Conservation (phyloP, 2,797 vertebrate species). For the Amblyopsis hoosieri region DNA sequence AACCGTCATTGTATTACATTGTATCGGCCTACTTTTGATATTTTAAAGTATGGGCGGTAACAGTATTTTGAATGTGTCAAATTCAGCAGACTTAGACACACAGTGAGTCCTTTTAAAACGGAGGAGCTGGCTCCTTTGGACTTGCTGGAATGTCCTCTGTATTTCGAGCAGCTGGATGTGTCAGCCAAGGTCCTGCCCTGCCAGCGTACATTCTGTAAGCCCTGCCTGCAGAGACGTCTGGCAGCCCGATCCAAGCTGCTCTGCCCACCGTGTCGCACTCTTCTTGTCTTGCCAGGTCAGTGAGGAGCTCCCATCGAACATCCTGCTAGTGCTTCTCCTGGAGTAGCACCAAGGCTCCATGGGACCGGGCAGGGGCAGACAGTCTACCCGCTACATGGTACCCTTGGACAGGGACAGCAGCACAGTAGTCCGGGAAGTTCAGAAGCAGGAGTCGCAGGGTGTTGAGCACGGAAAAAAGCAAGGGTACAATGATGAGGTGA, state of each 20-base stretch:
- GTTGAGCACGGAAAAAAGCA: slow-evolving; percentile 70
- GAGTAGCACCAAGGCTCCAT: slow-evolving; percentile 73
- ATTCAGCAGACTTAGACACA: slow-evolving; percentile 12
- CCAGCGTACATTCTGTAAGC: slow-evolving; percentile 92
- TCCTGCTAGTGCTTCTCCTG: slow-evolving; percentile 85
- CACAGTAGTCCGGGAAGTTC: slow-evolving; percentile 60
- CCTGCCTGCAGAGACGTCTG: slow-evolving; percentile 86
- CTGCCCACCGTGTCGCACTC: slow-evolving; percentile 87
- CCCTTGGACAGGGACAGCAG: slow-evolving; percentile 64
- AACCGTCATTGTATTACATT: neutral
- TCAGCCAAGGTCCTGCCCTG: slow-evolving; percentile 92
- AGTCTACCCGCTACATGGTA: slow-evolving; percentile 55
- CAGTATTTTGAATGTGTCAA: slow-evolving; percentile 48
- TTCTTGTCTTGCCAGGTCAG: slow-evolving; percentile 74
- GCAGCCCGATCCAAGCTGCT: slow-evolving; percentile 79
- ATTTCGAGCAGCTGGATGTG: slow-evolving; percentile 85
- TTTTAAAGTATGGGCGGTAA: slow-evolving; percentile 57
- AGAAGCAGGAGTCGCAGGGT: slow-evolving; percentile 52
- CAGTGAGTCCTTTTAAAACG: slow-evolving; percentile 70
- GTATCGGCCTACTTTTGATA: neutral
- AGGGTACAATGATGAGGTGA: slow-evolving; percentile 83
- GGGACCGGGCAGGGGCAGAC: slow-evolving; percentile 48
- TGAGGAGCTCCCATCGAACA: slow-evolving; percentile 87
- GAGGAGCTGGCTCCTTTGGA: slow-evolving; percentile 83
- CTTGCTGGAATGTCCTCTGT: slow-evolving; percentile 90